Base-by-base conservation (phyloP, 2,113 vertebrate genomes). In the Atrichornis clamosus region DNA sequence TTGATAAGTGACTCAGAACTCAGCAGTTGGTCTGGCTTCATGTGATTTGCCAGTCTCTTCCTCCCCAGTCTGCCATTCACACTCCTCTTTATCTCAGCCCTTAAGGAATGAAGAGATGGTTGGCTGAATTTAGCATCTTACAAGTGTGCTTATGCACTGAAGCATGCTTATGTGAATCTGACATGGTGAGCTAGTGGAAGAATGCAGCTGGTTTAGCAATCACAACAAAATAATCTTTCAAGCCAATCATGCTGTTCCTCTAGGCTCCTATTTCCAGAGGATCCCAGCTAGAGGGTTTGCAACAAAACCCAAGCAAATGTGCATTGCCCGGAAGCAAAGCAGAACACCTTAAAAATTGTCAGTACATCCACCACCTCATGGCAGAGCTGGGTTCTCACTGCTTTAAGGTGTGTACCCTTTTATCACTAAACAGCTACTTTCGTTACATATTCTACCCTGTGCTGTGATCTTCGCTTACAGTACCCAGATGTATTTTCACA, bases 161-260 rank as follows among this genome's bases (percentile, higher is more conserved):
- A 96, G 77, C 87, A 55, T 89, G 64, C 42, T 67, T 89, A 67
- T 55, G 30, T 84, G 83, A 78, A 72, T 90, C 73, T 95, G 94
- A 96, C 84, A 81, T 41, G 14, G 89, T 46, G 73, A 94, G 91
- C 77, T 84, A 62, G 91, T 87, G 58, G 91, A 91, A 93, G 49
- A 89, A 58, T 73, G 81, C 84, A 89, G 81, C 65, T 79, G 44
- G 39, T 91, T 95, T 89, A 95, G 49, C 89, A 84, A 77, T 84
- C 46, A 90, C 60, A 96, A 81, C 76, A 92, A 92, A 95, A 95
- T 90, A 90, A 87, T 72, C 49, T 89, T 87, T 91, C 47, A 92
- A 95, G 94, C 74, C 77, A 91, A 74, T 64, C 80, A 91, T 27
- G 22, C 41, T 89, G 35, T 75, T 78, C 49, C 83, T 89, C 52